Evolutionary conservation across 2,888 invertebrate species (phyloP), one percentile per base, ranked within the genome.

Genomic region (Microplitis deprimator): DNA sequence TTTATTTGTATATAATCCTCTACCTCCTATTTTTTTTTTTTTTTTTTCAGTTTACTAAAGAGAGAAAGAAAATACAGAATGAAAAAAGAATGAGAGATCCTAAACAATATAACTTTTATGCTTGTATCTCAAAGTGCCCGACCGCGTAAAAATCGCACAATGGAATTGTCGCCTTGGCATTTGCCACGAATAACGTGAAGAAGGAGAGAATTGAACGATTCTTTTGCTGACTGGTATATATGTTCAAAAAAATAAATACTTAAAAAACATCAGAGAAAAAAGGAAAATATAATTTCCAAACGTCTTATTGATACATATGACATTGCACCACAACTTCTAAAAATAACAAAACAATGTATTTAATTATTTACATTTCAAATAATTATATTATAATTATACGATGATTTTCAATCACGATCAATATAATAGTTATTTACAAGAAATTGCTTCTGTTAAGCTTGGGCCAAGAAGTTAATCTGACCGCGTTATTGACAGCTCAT

Each of bases 71-170:
- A 50, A 76, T 65, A 70, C 68, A 71, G 64, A 62, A 74, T 60
- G 67, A 73, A 73, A 50, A 72, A 70, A 67, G 73, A 71, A 84
- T 83, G 84, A 81, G 80, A 78, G 81, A 17, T 50, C 68, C 73
- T 78, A 80, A 75, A 77, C 81, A 80, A 80, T 79, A 62, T 79
- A 68, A 60, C 76, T 77, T 20, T 69, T 60, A 82, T 82, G 80
- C 83, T 84, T 82, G 80, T 85, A 85, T 85, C 87, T 85, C 85
- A 86, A 85, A 86, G 84, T 84, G 82, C 75, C 83, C 84, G 83
- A 85, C 85, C 85, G 83, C 85, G 50, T 85, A 84, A 82, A 80
- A 83, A 82, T 77, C 78, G 13, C 75, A 85, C 86, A 86, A 87
- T 86, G 74, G 86, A 84, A 83, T 86, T 82, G 84, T 86, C 82